Conservation (phyloP, 2,888 invertebrate species). For the Sarcophaga rosellei region DNA sequence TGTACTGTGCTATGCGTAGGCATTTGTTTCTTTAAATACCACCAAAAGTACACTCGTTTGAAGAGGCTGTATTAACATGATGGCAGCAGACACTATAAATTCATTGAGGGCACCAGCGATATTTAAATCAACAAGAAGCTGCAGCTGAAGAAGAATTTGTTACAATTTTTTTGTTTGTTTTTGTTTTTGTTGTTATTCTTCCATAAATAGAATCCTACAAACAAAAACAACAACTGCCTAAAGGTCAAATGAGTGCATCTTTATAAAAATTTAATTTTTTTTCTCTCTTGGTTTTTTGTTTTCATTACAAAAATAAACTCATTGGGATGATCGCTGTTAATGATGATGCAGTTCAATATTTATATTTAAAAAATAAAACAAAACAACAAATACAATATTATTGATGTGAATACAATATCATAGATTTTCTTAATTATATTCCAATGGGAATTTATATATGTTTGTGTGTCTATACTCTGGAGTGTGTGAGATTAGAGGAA, state of each 20-base stretch:
- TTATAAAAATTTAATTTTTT: slow-evolving; percentile 32
- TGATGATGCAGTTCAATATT: not conserved
- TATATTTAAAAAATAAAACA: no score
- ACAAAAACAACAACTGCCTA: slow-evolving; percentile 34
- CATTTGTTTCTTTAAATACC: not conserved
- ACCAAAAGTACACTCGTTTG: no score
- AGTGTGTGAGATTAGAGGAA: no score
- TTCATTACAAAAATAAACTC: not conserved
- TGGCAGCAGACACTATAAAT: not conserved
- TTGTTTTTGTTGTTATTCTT: not conserved
- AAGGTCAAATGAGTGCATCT: slow-evolving; percentile 67
- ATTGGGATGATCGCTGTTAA: not conserved
- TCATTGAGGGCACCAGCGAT: not conserved
- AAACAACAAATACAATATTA: no score
- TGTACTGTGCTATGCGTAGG: not conserved
- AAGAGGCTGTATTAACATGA: not conserved
- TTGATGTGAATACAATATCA: no score
- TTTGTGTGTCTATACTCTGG: no score
- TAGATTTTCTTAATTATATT: no score
- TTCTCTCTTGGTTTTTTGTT: no score
- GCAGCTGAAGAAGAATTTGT: slow-evolving; percentile 15
- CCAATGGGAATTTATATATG: no score
- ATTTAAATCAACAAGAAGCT: not conserved
- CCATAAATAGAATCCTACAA: slow-evolving; percentile 32
- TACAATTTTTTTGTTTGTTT: slow-evolving; percentile 4